Evolutionary conservation across 1,140 invertebrate species (phyloP), one percentile per base, ranked within the genome.

Genomic region (Fopius arisanus): DNA sequence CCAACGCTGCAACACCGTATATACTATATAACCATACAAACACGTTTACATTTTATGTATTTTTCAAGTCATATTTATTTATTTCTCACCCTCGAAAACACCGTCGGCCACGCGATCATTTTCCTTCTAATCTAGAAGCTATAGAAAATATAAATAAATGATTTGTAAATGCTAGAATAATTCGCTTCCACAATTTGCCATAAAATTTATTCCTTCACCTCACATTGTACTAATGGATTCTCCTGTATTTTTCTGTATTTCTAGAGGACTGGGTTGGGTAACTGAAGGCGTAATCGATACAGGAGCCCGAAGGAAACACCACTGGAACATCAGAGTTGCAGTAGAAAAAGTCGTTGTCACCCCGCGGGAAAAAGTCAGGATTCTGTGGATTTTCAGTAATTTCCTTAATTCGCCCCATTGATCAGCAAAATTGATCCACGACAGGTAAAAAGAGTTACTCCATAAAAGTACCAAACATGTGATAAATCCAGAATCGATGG

Each of bases 261-360:
- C 48, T 9, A 70, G 68, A 28, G n/a, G 7, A 37, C 31, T 31
- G 14, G 31, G 51, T 70, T 62, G 48, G 19, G 68, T 51, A 59
- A 31, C 63, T 37, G 14, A 19, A 21, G 7, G 16, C 28, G 51
- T 62, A 70, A 70, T 70, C 31, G 51, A 70, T 59, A 70, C 51
- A 28, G 9, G 16, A 33, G 31, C 16, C 28, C 28, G 48, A 70
- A 70, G 68, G 68, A 70, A 62, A 70, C 51, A 70, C 68, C 29
- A 19, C n/a, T 33, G 63, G 29, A n/a, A 66, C 2, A 33, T 66
- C 19, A 21, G 43, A 51, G 19, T 14, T 51, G 14, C 43, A n/a
- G n/a, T 28, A 19, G 23, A 10, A 54, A n/a, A 14, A 54, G 3
- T 21, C 51, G 51, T 19, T 4, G 43, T 19, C 43, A 51, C 43